A percentile compares a stretch with the other conserved stretches of the same genome.
These are phyloP conservation scores for Ridgeia piscesae DNA, from an alignment of 1,140 invertebrate genomes.

Conservation along the genomic window DNA sequence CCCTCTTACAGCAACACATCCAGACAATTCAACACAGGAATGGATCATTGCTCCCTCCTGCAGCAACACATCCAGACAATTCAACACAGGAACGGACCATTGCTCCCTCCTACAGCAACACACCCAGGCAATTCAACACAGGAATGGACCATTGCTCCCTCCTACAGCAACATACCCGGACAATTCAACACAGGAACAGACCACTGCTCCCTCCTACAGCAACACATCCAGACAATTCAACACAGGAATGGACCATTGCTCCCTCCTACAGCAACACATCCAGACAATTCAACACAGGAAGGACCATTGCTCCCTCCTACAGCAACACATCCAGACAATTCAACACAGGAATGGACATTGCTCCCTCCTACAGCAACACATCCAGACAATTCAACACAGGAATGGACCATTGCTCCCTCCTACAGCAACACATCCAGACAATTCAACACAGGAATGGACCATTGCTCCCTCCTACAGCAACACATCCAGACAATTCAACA, in stretches of 20 bases:
- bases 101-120: constrained; percentile 54
- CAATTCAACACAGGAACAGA: constrained; percentile 62
- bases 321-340: not conserved
- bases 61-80: too few relatives aligned
- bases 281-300: constrained; percentile 63
- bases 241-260: not conserved
- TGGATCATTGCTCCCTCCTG: not conserved
- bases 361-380: not conserved
- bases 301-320: constrained; percentile 60
- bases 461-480: not conserved
- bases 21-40: not conserved
- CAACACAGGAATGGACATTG: not conserved
- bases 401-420: constrained; percentile 61
- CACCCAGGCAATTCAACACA: not conserved
- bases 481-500: too few relatives aligned
- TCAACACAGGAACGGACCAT: constrained; percentile 62
- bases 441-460: not conserved
- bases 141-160: not conserved
- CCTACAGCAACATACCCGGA: too few relatives aligned
- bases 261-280: not conserved
- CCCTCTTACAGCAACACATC: constrained; percentile 47
- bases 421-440: constrained; percentile 31
- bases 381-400: constrained; percentile 62
- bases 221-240: constrained; percentile 4
- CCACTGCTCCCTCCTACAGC: constrained; percentile 59